Evolutionary conservation across 2,888 invertebrate genomes (phyloP), one percentile per base, ranked within the genome.

Genomic region (Phengaris alcon): DNA sequence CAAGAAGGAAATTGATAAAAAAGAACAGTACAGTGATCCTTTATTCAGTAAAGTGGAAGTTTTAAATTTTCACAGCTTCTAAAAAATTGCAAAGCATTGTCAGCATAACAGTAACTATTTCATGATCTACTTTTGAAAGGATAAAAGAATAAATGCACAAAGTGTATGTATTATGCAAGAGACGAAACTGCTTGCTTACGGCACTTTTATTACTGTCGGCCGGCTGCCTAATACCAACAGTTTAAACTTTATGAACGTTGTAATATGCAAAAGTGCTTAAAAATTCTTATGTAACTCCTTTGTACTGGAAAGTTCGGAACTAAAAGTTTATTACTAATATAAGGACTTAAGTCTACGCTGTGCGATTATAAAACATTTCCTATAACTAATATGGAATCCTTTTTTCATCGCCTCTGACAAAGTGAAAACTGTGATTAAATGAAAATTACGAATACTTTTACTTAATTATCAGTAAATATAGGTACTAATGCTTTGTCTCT

Each of bases 221-320:
- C 57, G 55, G 10, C 69, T 76, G 77, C 73, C 77, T 79, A 79
- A 80, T 78, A 78, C 76, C 77, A 76, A 78, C 76, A 78, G 77
- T 80, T 79, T 78, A 79, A 79, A 80, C 75, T 79, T 77, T 77
- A 77, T 76, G 75, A 78, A 80, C 76, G 78, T 76, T 76, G 73
- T 77, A 79, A 79, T 76, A 77, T 76, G 76, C 76, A 75, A 76
- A 76, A 77, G 77, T 77, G 75, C 76, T 78, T 77, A 76, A 74
- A 72, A 68, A 77, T 74, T 55, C 74, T 79, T 72, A 75, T 69
- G 76, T 68, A 74, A 74, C 75, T 74, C 73, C 75, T 70, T 78
- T 78, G 55, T 55, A 44, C 46, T 54, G n/a, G 4, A 35, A 52
- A 68, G 4, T 54, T 22, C 7, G 48, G 6, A 69, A 69, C 46